Base-by-base conservation (phyloP, 2,797 vertebrate genomes). In the Hirundo rustica region DNA sequence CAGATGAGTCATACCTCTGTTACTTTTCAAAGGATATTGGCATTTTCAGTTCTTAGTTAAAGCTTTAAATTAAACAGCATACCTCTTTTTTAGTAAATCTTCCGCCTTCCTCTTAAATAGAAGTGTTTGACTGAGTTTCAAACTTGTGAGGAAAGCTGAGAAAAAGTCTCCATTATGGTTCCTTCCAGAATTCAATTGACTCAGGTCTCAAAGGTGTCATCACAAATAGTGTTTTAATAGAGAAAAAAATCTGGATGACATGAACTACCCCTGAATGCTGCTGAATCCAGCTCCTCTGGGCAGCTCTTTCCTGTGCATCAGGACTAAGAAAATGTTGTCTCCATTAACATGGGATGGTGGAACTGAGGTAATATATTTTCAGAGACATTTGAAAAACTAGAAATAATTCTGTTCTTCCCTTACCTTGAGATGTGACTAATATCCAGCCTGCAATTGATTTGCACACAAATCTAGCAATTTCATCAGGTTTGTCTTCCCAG, bases 401-500 rank as follows among this genome's bases (percentile, higher is more conserved):
- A 55, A 75, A n/a, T n/a, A 32, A 42, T 9, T 72, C 44, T 62
- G 9, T 58, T 57, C 55, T 48, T 83, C 17, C 11, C 30, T 91
- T 91, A 48, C 70, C 44, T 73, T 84, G 83, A 75, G 42, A 90
- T 44, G 36, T 81, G 71, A 86, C 71, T 88, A 76, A 84, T 74
- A 86, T 5, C 53, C 51, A 71, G 67, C 57, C 61, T 87, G 81
- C 2, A 7, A 71, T 36, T 65, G 60, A 92, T 87, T 88, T 92
- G 75, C 68, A 62, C 65, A 57, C 38, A 80, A 83, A 80, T 93
- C 77, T 57, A 89, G 48, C 60, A 85, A 90, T 95, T 93, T 88
- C 61, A 73, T 78, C 42, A 9, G 50, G 42, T 95, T 96, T 95
- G 74, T 79, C 77, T 85, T 81, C 70, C 71, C 81, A 71, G 67